Base-by-base conservation (phyloP, 1,140 invertebrate genomes). In the Matsumurasca onukii region DNA sequence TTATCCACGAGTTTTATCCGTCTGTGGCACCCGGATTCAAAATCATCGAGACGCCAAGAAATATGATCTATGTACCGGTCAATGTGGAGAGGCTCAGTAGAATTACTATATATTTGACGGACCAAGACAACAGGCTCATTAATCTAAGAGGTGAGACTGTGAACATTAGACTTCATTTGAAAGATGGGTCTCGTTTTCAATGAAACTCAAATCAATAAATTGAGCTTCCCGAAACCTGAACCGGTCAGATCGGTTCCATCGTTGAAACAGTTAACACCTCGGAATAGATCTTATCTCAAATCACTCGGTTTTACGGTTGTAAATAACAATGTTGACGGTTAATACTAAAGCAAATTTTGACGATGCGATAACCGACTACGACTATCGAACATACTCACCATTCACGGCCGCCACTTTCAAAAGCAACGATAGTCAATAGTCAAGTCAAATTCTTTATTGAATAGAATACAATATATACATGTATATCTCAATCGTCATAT, bases 101-200 rank as follows among this genome's bases (percentile, higher is more conserved):
- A n/a, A 69, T 75, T 27, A 66, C 67, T 0, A 49, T 75, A 66
- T 70, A 62, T 64, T 59, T 75, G 39, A 24, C 62, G 9, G 72
- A 75, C 39, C 31, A 61, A 66, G 52, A 73, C 59, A 68, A 69
- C n/a, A 45, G 62, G 9, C 57, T 66, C 0, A 59, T 75, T 31
- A 70, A 70, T 72, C 72, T 73, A 67, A 65, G 71, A 69, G 68
- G 67, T 24, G 71, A 75, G 68, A 31, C 31, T 0, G 49, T 74
- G 24, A 70, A 80, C 75, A 73, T 73, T 64, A 78, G 78, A 76
- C 77, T 83, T 45, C 71, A 81, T 20, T 68, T 72, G 39, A 45
- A 64, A 63, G 66, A 66, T 68, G 51, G 51, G 51, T 12, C 22
- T 55, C 9, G 51, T 55, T 13, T 55, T 55, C 24, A 55, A 22